Base-by-base conservation (phyloP, 1,140 invertebrate species). In the Physella acuta region DNA sequence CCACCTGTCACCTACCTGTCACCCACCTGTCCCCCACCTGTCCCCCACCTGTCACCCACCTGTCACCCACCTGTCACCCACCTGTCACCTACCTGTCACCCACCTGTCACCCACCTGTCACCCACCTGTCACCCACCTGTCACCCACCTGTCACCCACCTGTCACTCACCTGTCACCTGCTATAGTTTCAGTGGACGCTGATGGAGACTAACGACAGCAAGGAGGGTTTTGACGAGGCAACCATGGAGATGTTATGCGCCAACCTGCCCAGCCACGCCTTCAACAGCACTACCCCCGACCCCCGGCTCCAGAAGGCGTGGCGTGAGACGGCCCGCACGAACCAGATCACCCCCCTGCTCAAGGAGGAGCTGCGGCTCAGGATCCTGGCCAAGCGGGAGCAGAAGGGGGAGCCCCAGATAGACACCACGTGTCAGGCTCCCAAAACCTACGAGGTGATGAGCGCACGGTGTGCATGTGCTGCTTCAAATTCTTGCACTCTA, bases 321-420 rank as follows among this genome's bases (percentile, higher is more conserved):
- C 34, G 31, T 24, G 66, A 68, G 20, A 34, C 33, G 55, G 66
- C 59, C 24, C 2, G 56, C 17, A 68, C 36, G 16, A 59, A 68
- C 34, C 66, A 68, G 66, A 44, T 68, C 30, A 59, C 56, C 1
- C 66, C 66, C 14, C 1, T 68, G 2, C 39, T 68, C 24, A 68
- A 68, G 39, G 66, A 68, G 28, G 66, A 68, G 30, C 39, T 68
- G 17, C 55, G 66, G 17, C 28, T 59, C 11, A 20, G 56, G 0
- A 68, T 68, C 30, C 39, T 68, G 30, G 36, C 31, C 56, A 68
- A 68, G 39, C 34, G 66, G 1, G 28, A 59, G 36, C 2, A 68
- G 66, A 59, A 60, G n/a, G 66, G 66, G 17, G 55, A 68, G 56
- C 66, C 66, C 3, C 55, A 68, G 34, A 68, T 68, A 1, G 66